Evolutionary conservation across 2,888 invertebrate species (phyloP).

Genomic region (Idaea aversata): DNA sequence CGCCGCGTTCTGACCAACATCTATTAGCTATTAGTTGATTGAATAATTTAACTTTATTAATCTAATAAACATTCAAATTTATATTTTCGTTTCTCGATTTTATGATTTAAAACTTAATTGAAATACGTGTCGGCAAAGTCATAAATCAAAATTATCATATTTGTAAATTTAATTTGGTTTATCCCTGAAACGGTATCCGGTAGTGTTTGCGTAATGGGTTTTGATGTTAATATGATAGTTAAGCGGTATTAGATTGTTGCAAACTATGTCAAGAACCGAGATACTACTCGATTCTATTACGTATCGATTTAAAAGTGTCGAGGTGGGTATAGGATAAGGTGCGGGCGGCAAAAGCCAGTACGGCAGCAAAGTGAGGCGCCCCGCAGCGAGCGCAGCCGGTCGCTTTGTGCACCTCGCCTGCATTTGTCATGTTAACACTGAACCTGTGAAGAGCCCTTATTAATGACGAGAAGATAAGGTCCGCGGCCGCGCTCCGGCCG

Average conservation of each 20-base stretch:
- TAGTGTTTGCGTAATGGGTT: constrained; percentile 21
- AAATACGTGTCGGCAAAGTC: constrained; percentile 32
- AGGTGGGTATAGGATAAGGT: background rate
- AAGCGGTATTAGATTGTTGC: background rate
- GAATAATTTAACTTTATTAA: constrained; percentile 36
- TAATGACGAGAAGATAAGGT: constrained; percentile 73
- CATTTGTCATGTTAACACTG: constrained; percentile 79
- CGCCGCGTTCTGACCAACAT: constrained; percentile 16
- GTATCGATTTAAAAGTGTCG: background rate
- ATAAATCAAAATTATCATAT: constrained; percentile 34
- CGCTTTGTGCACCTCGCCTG: constrained; percentile 54
- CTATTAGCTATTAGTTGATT: constrained; percentile 32
- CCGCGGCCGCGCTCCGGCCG: constrained; percentile 54
- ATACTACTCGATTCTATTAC: background rate
- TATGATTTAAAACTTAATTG: constrained; percentile 36
- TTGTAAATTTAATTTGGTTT: constrained; percentile 33
- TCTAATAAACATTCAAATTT: constrained; percentile 35
- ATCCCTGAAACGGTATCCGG: constrained; percentile 28
- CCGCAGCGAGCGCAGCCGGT: constrained; percentile 43
- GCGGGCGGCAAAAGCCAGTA: constrained; percentile 42
- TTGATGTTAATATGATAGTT: background rate
- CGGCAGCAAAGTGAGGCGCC: constrained; percentile 53
- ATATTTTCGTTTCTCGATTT: constrained; percentile 31
- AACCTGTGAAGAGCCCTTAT: constrained; percentile 75
- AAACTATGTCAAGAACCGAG: background rate